Evolutionary conservation across 2,113 vertebrate genomes (phyloP).

Genomic region (Xenotilapia longispinis): DNA sequence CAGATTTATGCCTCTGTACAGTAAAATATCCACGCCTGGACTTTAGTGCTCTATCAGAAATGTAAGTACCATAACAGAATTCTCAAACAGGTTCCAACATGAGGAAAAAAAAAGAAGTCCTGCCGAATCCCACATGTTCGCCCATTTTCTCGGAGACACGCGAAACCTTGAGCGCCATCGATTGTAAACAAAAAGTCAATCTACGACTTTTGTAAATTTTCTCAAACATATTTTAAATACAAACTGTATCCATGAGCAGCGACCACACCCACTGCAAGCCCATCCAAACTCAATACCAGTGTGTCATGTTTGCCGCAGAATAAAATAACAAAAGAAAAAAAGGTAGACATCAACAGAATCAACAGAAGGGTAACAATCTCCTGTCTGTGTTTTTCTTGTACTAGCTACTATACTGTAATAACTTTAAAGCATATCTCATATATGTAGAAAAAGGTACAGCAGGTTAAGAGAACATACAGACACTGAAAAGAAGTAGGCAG

Average conservation of each 20-base stretch:
- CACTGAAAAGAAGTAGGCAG: not conserved
- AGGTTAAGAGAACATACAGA: constrained; percentile 1
- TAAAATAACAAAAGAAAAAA: constrained; percentile 65
- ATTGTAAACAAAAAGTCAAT: not conserved
- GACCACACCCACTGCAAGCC: not conserved
- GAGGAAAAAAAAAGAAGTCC: not conserved
- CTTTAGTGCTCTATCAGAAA: not conserved
- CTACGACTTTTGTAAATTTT: not conserved
- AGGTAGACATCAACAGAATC: not conserved
- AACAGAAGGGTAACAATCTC: not conserved
- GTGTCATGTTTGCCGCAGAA: constrained; percentile 14
- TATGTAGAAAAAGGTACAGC: not conserved
- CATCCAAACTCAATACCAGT: not conserved
- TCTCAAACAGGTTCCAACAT: not conserved
- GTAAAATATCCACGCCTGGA: not conserved
- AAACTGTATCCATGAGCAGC: not conserved
- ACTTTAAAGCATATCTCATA: not conserved
- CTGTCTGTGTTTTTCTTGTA: not conserved
- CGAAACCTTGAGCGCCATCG: not conserved
- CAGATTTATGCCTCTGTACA: not conserved
- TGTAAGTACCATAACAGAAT: not conserved
- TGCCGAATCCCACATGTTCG: constrained; percentile 2
- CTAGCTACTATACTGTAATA: not conserved
- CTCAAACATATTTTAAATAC: not conserved
- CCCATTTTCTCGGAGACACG: not conserved